Evolutionary conservation across 2,888 invertebrate species (phyloP), one percentile per base, ranked within the genome.

Genomic region (Pandemis corylana): DNA sequence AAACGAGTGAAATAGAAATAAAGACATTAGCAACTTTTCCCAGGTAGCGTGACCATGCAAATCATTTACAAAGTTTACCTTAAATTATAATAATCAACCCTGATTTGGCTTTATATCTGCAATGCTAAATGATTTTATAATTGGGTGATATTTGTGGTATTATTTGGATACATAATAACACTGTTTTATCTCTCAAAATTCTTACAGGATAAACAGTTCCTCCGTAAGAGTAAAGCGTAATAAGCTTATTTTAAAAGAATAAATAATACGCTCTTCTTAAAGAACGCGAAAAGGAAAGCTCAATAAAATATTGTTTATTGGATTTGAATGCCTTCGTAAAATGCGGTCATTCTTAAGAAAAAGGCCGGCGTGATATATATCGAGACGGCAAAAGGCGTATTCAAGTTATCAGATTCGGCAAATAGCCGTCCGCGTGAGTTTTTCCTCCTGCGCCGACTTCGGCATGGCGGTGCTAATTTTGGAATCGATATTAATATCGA

Each of bases 381-480:
- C 67, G 49, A 53, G 41, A 49, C 20, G 63, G 71, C 76, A 78
- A 79, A 79, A 80, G 76, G 65, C 79, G 76, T 77, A 76, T 83
- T 82, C 77, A 79, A 80, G 80, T 84, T 85, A 85, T 85, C 86
- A 84, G 85, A 85, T 85, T 84, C 82, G 77, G 79, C 78, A 79
- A 77, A 80, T 80, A 79, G 61, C 71, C 75, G 44, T 56, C 77
- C 76, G 80, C 76, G 78, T 77, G 83, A 62, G 61, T 75, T 77
- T 77, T 71, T 72, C 70, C 70, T 61, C 53, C 68, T 65, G 68
- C 74, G 70, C 72, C 28, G 74, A 59, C 75, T 76, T 78, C 76
- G 76, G 12, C 12, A 10, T 59, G 28, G 59, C 20, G 59, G 1
- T 28, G 28, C 59, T 5, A 51, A 28, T 59, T 12, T 12, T 28